Percentiles rank a stretch among this genome's conserved stretches.
phyloP scores from a whole-genome alignment of 2,113 vertebrate genomes.

The Crotalus horridus region DNA sequence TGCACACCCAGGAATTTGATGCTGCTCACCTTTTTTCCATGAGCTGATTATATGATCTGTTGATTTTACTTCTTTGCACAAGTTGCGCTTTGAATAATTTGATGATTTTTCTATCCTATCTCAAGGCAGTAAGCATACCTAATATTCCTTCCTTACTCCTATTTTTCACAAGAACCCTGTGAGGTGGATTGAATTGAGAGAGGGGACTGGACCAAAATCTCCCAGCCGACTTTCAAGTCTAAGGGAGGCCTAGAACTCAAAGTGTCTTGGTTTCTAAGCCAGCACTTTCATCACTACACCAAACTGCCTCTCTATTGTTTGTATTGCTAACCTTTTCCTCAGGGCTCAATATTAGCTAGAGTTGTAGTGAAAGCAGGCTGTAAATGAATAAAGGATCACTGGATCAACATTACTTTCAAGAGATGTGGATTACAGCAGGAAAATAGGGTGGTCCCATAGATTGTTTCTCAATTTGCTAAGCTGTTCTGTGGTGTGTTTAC shows the following conservation, averaged over 20 bases:
- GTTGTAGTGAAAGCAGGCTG: not conserved
- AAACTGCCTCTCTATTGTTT: not conserved
- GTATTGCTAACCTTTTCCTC: not conserved
- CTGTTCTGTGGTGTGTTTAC: not conserved
- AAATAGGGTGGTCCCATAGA: not conserved
- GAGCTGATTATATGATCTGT: not conserved
- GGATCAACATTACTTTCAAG: not conserved
- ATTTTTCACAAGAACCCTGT: not conserved
- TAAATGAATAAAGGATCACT: not conserved
- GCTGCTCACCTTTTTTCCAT: not conserved
- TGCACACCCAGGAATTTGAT: too few relatives aligned
- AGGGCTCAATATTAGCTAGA: not conserved
- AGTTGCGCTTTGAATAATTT: not conserved
- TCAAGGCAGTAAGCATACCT: not conserved
- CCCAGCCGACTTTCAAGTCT: not conserved
- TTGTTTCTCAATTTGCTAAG: not conserved
- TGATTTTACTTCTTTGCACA: not conserved
- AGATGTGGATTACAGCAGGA: not conserved
- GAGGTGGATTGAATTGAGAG: not conserved
- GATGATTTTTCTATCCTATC: not conserved
- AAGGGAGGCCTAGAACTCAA: not conserved
- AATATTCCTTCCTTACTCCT: not conserved
- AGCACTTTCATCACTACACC: too few relatives aligned
- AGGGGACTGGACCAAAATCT: not conserved
- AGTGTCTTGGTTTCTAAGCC: not conserved